A percentile compares a stretch with the other conserved stretches of the same genome.
Evolutionary conservation across 2,888 invertebrate genomes (phyloP).

Genomic region (Ethmia dodecea): DNA sequence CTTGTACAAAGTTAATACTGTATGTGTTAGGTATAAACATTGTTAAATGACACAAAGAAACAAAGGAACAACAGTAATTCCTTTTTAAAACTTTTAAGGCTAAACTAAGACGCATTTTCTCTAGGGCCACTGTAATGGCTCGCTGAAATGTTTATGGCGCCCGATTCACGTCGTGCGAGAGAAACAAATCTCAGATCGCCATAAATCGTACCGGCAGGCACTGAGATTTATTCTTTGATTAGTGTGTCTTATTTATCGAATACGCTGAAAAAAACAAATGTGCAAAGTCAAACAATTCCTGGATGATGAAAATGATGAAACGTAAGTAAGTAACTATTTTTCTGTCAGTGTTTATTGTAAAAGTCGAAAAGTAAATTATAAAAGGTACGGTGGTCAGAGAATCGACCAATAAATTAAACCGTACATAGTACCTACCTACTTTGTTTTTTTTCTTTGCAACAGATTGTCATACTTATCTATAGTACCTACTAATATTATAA

Average conservation of each 20-base stretch:
- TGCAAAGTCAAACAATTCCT: background rate
- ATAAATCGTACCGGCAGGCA: constrained; percentile 47
- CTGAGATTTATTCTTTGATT: constrained; percentile 60
- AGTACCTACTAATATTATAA: too few species aligned
- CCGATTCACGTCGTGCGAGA: constrained; percentile 39
- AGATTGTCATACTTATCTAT: too few species aligned
- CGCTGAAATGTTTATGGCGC: constrained; percentile 63
- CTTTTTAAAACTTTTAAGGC: constrained; percentile 52
- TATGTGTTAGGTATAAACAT: too few species aligned
- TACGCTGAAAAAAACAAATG: constrained; percentile 21
- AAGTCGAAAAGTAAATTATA: too few species aligned
- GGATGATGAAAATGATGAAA: background rate
- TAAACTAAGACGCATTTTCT: constrained; percentile 54
- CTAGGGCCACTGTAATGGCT: constrained; percentile 51
- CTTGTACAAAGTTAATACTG: too few species aligned
- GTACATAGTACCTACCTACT: too few species aligned
- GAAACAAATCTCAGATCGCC: constrained; percentile 53
- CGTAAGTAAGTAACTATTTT: background rate
- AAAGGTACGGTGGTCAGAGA: too few species aligned
- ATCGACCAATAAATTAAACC: too few species aligned
- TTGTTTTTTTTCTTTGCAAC: too few species aligned
- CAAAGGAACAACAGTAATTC: constrained; percentile 47
- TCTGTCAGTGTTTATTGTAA: too few species aligned
- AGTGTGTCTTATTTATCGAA: constrained; percentile 44
- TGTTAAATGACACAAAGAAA: too few species aligned